A percentile compares a stretch with the other conserved stretches of the same genome.
phyloP scores from a whole-genome alignment of 2,113 vertebrate genomes.

The Vulpes ferrilata region DNA sequence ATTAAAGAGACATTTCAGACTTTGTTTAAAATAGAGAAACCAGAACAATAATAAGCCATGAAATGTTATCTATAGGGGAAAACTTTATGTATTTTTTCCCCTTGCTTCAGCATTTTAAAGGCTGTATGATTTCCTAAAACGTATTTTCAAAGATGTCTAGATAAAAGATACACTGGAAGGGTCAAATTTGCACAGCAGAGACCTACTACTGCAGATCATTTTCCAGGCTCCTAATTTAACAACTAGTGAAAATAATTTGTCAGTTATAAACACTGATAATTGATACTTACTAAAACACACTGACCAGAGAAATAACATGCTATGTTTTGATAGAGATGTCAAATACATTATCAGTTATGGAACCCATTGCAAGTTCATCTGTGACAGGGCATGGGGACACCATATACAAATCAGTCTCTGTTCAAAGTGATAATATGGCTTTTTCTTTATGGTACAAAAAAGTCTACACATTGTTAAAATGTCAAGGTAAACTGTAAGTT shows the following conservation, averaged over 20 bases:
- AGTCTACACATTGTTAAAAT: not conserved
- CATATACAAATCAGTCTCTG: not conserved
- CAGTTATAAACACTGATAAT: not conserved
- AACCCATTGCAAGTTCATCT: not conserved
- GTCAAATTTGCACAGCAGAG: not conserved
- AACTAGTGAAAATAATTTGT: constrained; percentile 25
- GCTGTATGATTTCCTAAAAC: constrained; percentile 43
- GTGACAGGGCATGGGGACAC: not conserved
- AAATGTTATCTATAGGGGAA: not conserved
- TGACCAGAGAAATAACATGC: not conserved
- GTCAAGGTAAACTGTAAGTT: constrained; percentile 24
- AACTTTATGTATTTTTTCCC: not conserved
- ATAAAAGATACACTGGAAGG: not conserved
- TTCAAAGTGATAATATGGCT: not conserved
- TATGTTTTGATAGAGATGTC: not conserved
- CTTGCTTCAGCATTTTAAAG: constrained; percentile 18
- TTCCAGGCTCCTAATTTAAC: constrained; percentile 29
- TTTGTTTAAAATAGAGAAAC: constrained; percentile 18
- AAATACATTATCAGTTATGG: not conserved
- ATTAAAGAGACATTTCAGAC: constrained; percentile 72
- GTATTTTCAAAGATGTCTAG: not conserved
- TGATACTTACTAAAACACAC: not conserved
- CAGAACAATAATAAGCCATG: constrained; percentile 18
- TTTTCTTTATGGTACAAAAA: not conserved
- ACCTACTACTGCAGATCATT: not conserved